A percentile compares a stretch with the other conserved stretches of the same genome.
phyloP scores from a whole-genome alignment of 2,797 vertebrate species.

The Cynodonichthys magdalenae region DNA sequence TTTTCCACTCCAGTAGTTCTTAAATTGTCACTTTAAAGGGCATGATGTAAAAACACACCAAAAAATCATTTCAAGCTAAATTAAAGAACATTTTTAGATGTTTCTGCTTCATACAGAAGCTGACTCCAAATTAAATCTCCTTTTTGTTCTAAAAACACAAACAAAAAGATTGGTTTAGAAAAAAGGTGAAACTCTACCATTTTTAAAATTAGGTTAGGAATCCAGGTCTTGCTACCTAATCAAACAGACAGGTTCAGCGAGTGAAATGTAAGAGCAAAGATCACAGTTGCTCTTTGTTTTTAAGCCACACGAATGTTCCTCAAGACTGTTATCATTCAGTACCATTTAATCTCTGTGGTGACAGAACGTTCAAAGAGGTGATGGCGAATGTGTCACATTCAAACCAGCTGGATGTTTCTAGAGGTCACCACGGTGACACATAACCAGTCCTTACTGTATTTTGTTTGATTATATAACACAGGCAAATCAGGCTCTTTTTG shows the following conservation, averaged over 20 bases:
- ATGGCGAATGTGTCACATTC: conserved; percentile 11
- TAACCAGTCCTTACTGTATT: background rate
- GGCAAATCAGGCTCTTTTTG: conserved; percentile 1
- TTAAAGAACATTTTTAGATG: too few species aligned
- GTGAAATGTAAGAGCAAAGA: background rate
- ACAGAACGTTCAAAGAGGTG: conserved; percentile 15
- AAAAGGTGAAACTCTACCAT: too few species aligned
- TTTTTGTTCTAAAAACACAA: too few species aligned
- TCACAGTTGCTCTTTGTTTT: conserved; percentile 37
- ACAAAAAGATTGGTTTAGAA: too few species aligned
- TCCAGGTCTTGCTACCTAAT: background rate
- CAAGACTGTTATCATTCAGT: conserved; percentile 2
- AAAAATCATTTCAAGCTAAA: too few species aligned
- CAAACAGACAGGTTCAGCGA: background rate
- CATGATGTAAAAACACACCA: too few species aligned
- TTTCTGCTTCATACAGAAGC: too few species aligned
- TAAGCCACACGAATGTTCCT: conserved; percentile 21
- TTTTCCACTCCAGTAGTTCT: too few species aligned
- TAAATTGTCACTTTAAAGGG: too few species aligned
- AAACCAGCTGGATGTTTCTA: conserved; percentile 18
- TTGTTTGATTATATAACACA: background rate
- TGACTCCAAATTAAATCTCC: too few species aligned
- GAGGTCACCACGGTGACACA: conserved; percentile 16
- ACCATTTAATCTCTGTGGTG: conserved; percentile 8
- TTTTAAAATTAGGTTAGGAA: background rate